Base-by-base conservation (phyloP, 2,888 invertebrate species). In the Augochlorella aurata region DNA sequence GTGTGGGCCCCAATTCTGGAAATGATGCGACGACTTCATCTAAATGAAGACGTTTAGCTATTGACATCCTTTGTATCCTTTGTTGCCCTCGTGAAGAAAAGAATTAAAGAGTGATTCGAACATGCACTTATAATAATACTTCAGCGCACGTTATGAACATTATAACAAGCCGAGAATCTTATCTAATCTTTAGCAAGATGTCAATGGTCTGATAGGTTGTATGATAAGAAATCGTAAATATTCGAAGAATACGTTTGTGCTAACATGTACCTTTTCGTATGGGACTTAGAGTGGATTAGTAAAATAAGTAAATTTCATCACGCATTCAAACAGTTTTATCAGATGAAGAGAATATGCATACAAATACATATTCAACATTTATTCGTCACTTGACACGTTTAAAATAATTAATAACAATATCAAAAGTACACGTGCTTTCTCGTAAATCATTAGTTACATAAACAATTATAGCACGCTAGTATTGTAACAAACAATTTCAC, bases 1-100 rank as follows among this genome's bases (percentile, higher is more conserved):
- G 94, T 18, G 95, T 95, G 0, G 96, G 96, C 0, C 96, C 96
- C 71, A 96, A 94, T 92, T 96, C 96, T 1, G 96, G 95, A 85
- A 95, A 95, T 38, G 96, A 95, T 67, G 95, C 94, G 76, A 96
- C 94, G 7, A 96, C 94, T 74, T 95, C 94, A 89, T 96, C 96
- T 85, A 96, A 83, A 78, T 82, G 90, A 75, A 92, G 89, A 74
- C 90, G 91, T 66, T 77, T 85, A 77, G 81, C 81, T 63, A 87
- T 83, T 58, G 92, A 84, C 92, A 92, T 92, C 54, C 18, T 85
- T 18, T 49, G 49, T 24, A 16, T 38, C 5, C 44, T 29, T 47
- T 16, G 29, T 54, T 38, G 29, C 8, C 38, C 50, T 50, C 24
- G 12, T 16, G 45, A 14, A n/a, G 29, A 54, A 14, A 67, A 54